A percentile compares a stretch with the other conserved stretches of the same genome.
Evolutionary conservation across 2,888 invertebrate species (phyloP).

Genomic region (Drosophila lacicola): DNA sequence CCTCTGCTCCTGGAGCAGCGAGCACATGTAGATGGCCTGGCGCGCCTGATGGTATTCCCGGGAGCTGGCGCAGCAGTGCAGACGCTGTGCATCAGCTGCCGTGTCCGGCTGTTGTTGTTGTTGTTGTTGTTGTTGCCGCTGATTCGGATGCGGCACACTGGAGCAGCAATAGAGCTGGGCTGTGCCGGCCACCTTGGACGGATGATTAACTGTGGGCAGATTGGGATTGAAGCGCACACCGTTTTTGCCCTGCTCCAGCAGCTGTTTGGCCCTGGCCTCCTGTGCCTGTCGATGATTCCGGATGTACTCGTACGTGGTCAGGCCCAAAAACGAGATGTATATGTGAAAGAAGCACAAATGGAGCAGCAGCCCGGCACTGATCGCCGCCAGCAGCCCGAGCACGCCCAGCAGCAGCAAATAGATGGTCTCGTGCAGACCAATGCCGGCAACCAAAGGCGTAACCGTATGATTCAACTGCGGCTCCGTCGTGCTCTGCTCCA

Average conservation of each 20-base stretch:
- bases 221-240: slow-evolving; percentile 65
- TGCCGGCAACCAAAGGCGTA: slow-evolving; percentile 72
- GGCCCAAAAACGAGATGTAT: slow-evolving; percentile 92
- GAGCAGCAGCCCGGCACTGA: slow-evolving; percentile 91
- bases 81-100: slow-evolving; percentile 64
- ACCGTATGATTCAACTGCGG: slow-evolving; percentile 43
- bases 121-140: slow-evolving; percentile 23
- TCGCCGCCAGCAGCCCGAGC: slow-evolving; percentile 90
- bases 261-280: slow-evolving; percentile 77
- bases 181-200: slow-evolving; percentile 74
- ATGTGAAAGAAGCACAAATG: slow-evolving; percentile 95
- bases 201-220: slow-evolving; percentile 61
- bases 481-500: slow-evolving; percentile 39
- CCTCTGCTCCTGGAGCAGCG: slow-evolving; percentile 86
- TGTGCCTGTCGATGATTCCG: slow-evolving; percentile 85
- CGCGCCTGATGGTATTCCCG: slow-evolving; percentile 83
- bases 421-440: slow-evolving; percentile 86
- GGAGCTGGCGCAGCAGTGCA: slow-evolving; percentile 85
- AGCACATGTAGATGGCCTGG: slow-evolving; percentile 85
- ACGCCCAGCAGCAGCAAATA: slow-evolving; percentile 88
- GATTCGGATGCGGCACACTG: slow-evolving; percentile 82
- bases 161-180: slow-evolving; percentile 85
- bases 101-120: slow-evolving; percentile 19
- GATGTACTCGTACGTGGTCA: slow-evolving; percentile 96
- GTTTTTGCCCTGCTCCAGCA: slow-evolving; percentile 60